Percentiles rank a stretch among this genome's conserved stretches.
phyloP scores from a whole-genome alignment of 53 echinoderm and acorn worm genomes.

The Pentamera pediparva region DNA sequence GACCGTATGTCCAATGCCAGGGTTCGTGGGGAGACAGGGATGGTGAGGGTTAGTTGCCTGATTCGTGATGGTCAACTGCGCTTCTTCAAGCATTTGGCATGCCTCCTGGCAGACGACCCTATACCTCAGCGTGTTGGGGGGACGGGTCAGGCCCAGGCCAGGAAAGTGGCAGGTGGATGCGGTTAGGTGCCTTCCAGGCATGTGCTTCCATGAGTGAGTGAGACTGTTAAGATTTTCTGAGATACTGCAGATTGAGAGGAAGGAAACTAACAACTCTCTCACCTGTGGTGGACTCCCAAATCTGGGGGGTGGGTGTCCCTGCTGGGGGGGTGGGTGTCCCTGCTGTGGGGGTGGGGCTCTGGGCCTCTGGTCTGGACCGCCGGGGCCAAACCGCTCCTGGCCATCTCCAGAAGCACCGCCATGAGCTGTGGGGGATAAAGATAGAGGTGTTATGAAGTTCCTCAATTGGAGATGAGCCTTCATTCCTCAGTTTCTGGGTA shows the following conservation, averaged over 20 bases:
- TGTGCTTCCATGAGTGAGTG: too few species aligned
- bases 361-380: background rate
- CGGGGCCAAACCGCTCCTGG: conserved; percentile 7
- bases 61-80: too few species aligned
- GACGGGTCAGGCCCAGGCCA: too few species aligned
- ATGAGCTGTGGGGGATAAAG: background rate
- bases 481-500: background rate
- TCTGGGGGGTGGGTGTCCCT: conserved; percentile 28
- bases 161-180: too few species aligned
- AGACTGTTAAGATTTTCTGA: background rate
- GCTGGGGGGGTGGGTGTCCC: background rate
- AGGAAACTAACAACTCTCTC: background rate
- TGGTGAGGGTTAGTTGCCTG: too few species aligned
- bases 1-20: too few species aligned
- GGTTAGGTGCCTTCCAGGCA: too few species aligned
- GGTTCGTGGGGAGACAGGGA: too few species aligned
- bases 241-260: conserved; percentile 15
- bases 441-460: background rate
- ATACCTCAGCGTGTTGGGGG: too few species aligned
- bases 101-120: too few species aligned
- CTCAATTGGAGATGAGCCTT: background rate
- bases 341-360: background rate
- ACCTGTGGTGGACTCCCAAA: conserved; percentile 35
- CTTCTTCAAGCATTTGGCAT: too few species aligned
- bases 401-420: conserved; percentile 29